Evolutionary conservation across 2,797 vertebrate genomes (phyloP).

Genomic region (Alfaro cultratus): DNA sequence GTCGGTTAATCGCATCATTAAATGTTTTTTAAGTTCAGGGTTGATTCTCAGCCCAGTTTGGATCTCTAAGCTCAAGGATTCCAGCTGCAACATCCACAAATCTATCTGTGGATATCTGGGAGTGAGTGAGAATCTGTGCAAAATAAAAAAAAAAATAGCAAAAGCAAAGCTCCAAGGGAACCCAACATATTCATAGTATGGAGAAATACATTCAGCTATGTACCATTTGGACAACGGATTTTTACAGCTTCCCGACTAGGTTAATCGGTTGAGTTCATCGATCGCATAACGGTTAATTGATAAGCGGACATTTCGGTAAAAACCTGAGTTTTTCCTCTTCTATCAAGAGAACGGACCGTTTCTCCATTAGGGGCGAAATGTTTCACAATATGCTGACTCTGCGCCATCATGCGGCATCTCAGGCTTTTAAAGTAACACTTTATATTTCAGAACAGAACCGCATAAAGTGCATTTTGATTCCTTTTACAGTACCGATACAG

Average conservation of each 20-base stretch:
- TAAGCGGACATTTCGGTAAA: too few relatives aligned
- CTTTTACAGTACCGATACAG: too few relatives aligned
- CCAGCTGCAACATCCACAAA: slow-evolving; percentile 23
- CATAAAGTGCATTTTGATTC: too few relatives aligned
- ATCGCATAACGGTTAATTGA: too few relatives aligned
- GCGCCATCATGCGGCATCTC: too few relatives aligned
- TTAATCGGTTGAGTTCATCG: too few relatives aligned
- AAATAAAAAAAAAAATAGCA: slow-evolving; percentile 10
- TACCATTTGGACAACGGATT: slow-evolving; percentile 38
- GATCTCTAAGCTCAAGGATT: slow-evolving; percentile 35
- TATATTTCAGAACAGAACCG: too few relatives aligned
- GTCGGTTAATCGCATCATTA: slow-evolving; percentile 25
- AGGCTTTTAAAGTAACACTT: too few relatives aligned
- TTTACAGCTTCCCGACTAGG: slow-evolving; percentile 14
- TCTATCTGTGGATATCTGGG: not conserved
- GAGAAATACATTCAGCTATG: slow-evolving; percentile 71
- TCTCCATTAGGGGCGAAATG: too few relatives aligned
- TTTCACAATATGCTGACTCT: too few relatives aligned
- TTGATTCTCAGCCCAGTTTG: slow-evolving; percentile 12
- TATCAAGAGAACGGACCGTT: too few relatives aligned
- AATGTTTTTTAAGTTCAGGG: not conserved
- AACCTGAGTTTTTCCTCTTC: too few relatives aligned
- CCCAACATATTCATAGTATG: slow-evolving; percentile 47
- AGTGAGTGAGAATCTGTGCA: slow-evolving; percentile 17
- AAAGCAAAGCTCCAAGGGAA: slow-evolving; percentile 25